Evolutionary conservation across 2,113 vertebrate species (phyloP), one percentile per base, ranked within the genome.

Genomic region (Cairina moschata): DNA sequence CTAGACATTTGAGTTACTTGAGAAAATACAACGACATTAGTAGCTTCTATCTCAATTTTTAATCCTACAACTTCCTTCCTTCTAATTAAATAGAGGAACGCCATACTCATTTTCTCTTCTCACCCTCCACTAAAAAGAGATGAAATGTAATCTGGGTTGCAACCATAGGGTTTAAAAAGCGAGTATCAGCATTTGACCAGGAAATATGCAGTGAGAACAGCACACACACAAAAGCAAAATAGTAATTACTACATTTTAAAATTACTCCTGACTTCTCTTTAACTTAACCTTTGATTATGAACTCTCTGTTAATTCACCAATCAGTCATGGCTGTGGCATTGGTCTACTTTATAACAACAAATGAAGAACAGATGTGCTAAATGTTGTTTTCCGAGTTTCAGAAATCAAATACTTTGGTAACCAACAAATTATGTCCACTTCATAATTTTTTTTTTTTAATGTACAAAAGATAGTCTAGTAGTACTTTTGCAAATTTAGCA

Each of bases 381-480:
- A 66, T 83, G 17, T 23, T 34, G 6, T 36, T 81, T 20, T 80
- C 34, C 17, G 18, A 81, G 25, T 36, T 38, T 85, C 34, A 69
- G 23, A 91, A 85, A 52, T 50, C 28, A 72, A 63, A 66, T 26
- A 50, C 7, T 38, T 92, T 31, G 14, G 3, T 65, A 63, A 69
- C 4, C 13, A 68, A 46, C 1, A 56, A 69, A 32, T 52, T 17
- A 34, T 17, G 8, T 46, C 5, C 0, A 6, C 29, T 72, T 59
- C 55, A 65, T 9, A 55, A 5, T 28, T 36, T n/a, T 5, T 84
- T 62, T 23, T 46, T 46, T 46, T 46, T 46, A 46, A 18, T 48
- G 2, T 67, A 50, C 13, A 16, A 75, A 88, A 67, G 11, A 14
- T 38, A 38, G 8, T 8, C 7, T 50, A 77, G 23, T 63, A 52